Evolutionary conservation across 23 tunicate genomes (phyloP).

Genomic region (Styela clava): DNA sequence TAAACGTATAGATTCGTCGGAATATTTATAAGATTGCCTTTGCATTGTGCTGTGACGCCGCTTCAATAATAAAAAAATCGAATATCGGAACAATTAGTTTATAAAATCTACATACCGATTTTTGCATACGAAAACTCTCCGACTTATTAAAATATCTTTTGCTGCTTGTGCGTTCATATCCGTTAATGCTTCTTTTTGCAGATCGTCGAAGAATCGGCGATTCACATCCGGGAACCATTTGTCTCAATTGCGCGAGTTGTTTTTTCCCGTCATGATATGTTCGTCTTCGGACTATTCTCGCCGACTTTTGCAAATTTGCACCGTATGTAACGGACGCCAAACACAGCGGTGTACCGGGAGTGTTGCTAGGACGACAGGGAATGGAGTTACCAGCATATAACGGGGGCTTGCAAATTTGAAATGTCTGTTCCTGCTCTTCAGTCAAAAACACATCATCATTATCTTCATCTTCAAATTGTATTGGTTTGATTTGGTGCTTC

Average conservation of each 20-base stretch:
- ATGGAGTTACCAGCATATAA: too few species aligned
- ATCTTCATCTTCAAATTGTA: background rate
- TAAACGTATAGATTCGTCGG: too few species aligned
- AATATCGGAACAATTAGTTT: too few species aligned
- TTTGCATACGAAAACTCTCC: too few species aligned
- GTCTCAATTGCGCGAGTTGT: background rate
- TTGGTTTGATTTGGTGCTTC: too few species aligned
- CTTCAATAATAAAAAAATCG: too few species aligned
- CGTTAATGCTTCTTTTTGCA: background rate
- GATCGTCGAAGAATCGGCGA: background rate
- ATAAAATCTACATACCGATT: background rate
- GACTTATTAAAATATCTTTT: too few species aligned
- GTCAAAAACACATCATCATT: slow-evolving; percentile 11
- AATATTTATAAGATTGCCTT: too few species aligned
- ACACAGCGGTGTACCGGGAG: background rate
- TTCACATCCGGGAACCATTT: background rate
- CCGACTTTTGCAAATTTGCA: slow-evolving; percentile 12
- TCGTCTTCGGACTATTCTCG: slow-evolving; percentile 12
- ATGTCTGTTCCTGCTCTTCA: background rate
- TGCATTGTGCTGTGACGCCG: too few species aligned
- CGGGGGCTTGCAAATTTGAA: background rate
- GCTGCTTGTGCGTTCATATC: background rate
- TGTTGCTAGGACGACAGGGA: background rate
- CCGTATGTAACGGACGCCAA: slow-evolving; percentile 14
- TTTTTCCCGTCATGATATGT: background rate